Evolutionary conservation across 2,797 vertebrate genomes (phyloP).

Genomic region (Periparus ater): DNA sequence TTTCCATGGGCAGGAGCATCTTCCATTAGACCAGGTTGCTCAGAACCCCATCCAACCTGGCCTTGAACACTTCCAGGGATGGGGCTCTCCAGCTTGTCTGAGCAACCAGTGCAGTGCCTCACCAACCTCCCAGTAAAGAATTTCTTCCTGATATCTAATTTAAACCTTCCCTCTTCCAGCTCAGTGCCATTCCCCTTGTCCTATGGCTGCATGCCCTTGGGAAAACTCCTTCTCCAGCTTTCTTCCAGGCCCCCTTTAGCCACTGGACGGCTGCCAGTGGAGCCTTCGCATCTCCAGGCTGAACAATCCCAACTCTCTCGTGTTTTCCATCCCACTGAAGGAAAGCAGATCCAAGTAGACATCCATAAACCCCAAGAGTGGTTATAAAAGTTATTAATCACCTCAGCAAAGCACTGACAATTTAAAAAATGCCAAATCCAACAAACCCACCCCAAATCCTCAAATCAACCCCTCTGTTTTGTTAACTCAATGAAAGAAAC

Average conservation of each 20-base stretch:
- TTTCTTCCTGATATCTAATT: neutral
- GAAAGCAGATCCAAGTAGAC: neutral
- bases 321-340: neutral
- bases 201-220: neutral
- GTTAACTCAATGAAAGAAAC: neutral
- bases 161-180: neutral
- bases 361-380: neutral
- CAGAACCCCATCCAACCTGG: neutral
- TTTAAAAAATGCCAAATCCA: neutral
- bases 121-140: neutral
- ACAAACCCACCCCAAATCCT: neutral
- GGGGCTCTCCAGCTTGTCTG: neutral
- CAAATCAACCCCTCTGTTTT: neutral
- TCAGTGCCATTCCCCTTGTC: neutral
- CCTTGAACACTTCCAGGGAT: neutral
- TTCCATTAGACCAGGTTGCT: neutral
- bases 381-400: neutral
- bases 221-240: neutral
- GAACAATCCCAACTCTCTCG: neutral
- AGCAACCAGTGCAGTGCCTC: neutral
- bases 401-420: neutral
- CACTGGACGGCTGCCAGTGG: neutral
- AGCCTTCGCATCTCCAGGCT: neutral
- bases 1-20: neutral
- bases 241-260: neutral